These are phyloP conservation scores for Colostygia pectinataria DNA, from an alignment of 2,888 invertebrate species.

Conservation along the genomic window DNA sequence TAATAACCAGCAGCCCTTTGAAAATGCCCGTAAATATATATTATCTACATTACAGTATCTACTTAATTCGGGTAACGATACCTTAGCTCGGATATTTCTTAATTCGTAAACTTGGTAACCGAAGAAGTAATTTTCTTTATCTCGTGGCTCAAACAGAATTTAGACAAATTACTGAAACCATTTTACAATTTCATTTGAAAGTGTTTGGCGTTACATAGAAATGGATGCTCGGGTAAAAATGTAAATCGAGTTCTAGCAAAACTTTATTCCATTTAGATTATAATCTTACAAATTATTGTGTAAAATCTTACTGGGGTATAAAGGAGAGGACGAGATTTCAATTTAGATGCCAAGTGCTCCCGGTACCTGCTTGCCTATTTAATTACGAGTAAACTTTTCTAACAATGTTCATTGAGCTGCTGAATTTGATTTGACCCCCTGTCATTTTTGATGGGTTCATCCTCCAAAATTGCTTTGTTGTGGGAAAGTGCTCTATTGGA, in stretches of 20 bases:
- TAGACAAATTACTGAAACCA: slow-evolving; percentile 16
- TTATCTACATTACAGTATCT: slow-evolving; percentile 19
- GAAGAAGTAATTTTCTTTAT: slow-evolving; percentile 16
- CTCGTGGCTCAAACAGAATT: slow-evolving; percentile 8
- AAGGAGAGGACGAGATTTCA: slow-evolving; percentile 35
- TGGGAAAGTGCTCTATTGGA: slow-evolving; percentile 43
- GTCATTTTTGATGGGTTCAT: slow-evolving; percentile 52
- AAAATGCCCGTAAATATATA: slow-evolving; percentile 31
- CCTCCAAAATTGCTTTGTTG: slow-evolving; percentile 49
- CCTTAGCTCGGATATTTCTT: slow-evolving; percentile 11
- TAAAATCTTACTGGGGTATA: slow-evolving; percentile 33
- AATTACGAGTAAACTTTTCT: slow-evolving; percentile 44
- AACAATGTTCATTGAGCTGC: slow-evolving; percentile 46
- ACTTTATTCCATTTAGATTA: slow-evolving; percentile 36
- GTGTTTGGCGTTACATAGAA: slow-evolving; percentile 16
- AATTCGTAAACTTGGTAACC: slow-evolving; percentile 14
- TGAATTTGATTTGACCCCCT: slow-evolving; percentile 51
- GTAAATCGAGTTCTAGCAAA: slow-evolving; percentile 33
- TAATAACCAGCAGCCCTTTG: slow-evolving; percentile 40
- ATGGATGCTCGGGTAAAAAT: slow-evolving; percentile 22
- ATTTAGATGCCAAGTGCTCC: slow-evolving; percentile 33
- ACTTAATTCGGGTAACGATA: slow-evolving; percentile 18
- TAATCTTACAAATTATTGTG: slow-evolving; percentile 38
- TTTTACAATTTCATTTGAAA: slow-evolving; percentile 18
- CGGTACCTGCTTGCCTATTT: slow-evolving; percentile 38